Evolutionary conservation across 1,140 invertebrate species (phyloP).

Genomic region (Eumeta japonica): DNA sequence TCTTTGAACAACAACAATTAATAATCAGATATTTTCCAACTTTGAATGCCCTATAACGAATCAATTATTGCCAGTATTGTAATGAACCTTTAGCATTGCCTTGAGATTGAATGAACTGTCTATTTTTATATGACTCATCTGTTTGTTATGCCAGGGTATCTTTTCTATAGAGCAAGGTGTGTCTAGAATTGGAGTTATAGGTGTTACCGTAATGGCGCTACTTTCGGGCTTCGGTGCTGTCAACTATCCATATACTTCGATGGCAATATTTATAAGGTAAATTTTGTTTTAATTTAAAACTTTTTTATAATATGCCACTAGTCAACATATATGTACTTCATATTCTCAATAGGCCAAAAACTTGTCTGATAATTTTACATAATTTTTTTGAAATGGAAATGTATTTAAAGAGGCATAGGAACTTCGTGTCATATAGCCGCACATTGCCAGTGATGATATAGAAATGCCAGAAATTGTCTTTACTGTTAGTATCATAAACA

Average conservation of each 20-base stretch:
- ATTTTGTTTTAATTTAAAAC: slow-evolving; percentile 3
- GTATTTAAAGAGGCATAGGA: too few relatives aligned
- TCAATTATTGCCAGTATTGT: too few relatives aligned
- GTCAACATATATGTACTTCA: neutral
- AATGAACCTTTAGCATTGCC: neutral
- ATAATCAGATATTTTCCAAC: too few relatives aligned
- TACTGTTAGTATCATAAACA: too few relatives aligned
- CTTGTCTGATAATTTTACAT: too few relatives aligned
- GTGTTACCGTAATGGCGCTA: slow-evolving; percentile 98
- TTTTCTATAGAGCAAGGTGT: slow-evolving; percentile 91
- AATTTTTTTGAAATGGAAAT: too few relatives aligned
- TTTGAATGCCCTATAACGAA: too few relatives aligned
- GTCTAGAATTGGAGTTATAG: slow-evolving; percentile 71
- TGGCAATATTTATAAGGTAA: slow-evolving; percentile 96
- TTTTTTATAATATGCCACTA: slow-evolving; percentile 1
- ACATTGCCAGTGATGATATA: too few relatives aligned
- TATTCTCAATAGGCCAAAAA: neutral
- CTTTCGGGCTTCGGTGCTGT: slow-evolving; percentile 99
- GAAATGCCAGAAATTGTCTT: too few relatives aligned
- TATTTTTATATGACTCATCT: too few relatives aligned
- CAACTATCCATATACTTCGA: slow-evolving; percentile 98
- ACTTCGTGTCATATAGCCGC: too few relatives aligned
- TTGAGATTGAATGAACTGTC: slow-evolving; percentile 3
- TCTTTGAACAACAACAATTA: too few relatives aligned
- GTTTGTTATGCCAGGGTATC: slow-evolving; percentile 69